These are phyloP conservation scores for Danio albolineatus DNA, from an alignment of 2,797 vertebrate genomes.

Conservation along the genomic window DNA sequence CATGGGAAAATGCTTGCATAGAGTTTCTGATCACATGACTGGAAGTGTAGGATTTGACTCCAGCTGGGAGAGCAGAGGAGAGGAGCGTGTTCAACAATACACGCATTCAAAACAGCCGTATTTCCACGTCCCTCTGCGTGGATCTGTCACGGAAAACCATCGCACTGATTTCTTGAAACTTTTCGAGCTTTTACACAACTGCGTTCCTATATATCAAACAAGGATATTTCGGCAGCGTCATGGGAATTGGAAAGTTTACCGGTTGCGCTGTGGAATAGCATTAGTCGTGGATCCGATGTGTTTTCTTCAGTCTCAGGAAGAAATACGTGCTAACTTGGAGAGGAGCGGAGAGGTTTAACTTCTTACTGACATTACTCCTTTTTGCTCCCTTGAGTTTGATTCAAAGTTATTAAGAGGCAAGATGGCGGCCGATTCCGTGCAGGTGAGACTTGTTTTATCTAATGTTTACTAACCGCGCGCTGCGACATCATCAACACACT, in stretches of 20 bases:
- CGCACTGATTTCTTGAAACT: neutral
- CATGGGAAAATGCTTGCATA: conserved; percentile 52
- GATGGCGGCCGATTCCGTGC: conserved; percentile 72
- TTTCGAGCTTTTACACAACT: neutral
- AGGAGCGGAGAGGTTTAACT: conserved; percentile 46
- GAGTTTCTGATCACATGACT: conserved; percentile 69
- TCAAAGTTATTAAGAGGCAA: conserved; percentile 68
- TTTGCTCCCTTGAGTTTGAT: conserved; percentile 63
- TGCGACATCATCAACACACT: neutral
- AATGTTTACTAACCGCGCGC: neutral
- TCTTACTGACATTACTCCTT: conserved; percentile 52
- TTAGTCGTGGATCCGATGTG: conserved; percentile 35
- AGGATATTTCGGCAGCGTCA: conserved; percentile 41
- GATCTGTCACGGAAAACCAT: conserved; percentile 4
- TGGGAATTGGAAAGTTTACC: conserved; percentile 57
- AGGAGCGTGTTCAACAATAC: conserved; percentile 45
- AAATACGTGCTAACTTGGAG: conserved; percentile 31
- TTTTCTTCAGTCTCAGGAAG: conserved; percentile 32
- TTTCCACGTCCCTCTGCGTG: neutral
- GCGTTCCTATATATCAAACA: conserved; percentile 10
- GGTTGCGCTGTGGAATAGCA: conserved; percentile 53
- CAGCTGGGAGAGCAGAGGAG: conserved; percentile 50
- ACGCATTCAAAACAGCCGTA: conserved; percentile 31
- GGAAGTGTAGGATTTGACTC: conserved; percentile 63
- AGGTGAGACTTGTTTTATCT: conserved; percentile 63